Conservation (phyloP, 2,113 vertebrate genomes). For the Neolamprologus sp. region DNA sequence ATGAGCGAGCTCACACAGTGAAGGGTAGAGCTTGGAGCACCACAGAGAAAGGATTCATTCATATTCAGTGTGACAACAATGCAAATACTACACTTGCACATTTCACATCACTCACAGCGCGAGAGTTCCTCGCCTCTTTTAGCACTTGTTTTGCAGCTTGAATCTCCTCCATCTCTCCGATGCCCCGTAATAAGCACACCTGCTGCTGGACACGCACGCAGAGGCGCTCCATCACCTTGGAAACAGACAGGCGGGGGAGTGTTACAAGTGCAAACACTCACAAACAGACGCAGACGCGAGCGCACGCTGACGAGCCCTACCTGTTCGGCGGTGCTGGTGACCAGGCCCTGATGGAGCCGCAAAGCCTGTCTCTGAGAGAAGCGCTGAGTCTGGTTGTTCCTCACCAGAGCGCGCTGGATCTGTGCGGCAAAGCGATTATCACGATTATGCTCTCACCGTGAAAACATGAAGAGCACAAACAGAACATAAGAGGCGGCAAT, state of each 20-base stretch:
- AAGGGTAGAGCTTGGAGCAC: conserved; percentile 77
- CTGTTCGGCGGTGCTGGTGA: conserved; percentile 81
- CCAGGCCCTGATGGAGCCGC: conserved; percentile 86
- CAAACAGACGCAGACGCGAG: background rate
- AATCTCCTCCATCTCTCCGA: conserved; percentile 78
- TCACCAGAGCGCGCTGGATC: conserved; percentile 86
- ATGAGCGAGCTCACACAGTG: conserved; percentile 85
- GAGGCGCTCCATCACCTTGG: conserved; percentile 82
- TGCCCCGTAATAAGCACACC: conserved; percentile 76
- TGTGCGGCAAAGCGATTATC: conserved; percentile 17
- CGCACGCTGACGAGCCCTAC: background rate
- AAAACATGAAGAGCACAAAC: background rate
- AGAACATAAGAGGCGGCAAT: background rate
- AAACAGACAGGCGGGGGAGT: conserved; percentile 9
- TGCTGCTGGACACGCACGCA: conserved; percentile 84
- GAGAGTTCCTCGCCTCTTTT: conserved; percentile 86
- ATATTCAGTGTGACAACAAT: background rate
- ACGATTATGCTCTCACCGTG: accelerated
- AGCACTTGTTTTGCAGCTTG: conserved; percentile 84
- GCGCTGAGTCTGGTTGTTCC: conserved; percentile 86
- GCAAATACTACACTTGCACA: background rate
- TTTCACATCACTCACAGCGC: conserved; percentile 74
- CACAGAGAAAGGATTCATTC: background rate
- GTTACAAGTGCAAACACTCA: background rate
- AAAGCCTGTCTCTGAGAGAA: conserved; percentile 86